Conservation (phyloP, 2,888 invertebrate species). For the Ornithoptera priamus region DNA sequence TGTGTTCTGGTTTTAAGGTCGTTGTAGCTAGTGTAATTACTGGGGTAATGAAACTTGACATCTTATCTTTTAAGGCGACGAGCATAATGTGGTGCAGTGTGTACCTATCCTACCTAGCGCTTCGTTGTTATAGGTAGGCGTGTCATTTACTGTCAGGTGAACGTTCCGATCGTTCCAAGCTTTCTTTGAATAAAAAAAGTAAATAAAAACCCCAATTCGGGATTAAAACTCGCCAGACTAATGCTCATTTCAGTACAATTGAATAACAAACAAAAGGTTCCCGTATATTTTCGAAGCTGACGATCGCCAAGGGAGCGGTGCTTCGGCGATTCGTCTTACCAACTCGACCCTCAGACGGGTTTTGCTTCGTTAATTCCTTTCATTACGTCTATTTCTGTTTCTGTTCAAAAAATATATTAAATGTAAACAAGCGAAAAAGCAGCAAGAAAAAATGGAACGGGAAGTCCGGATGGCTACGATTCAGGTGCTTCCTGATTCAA, state of each 20-base stretch:
- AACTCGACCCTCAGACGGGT: conserved; percentile 25
- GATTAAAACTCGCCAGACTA: conserved; percentile 22
- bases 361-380: conserved; percentile 26
- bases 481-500: not conserved
- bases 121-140: too few relatives aligned
- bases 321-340: conserved; percentile 13
- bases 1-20: too few relatives aligned
- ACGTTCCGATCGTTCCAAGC: too few relatives aligned
- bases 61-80: too few relatives aligned
- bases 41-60: too few relatives aligned
- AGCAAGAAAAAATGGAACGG: not conserved
- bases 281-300: conserved; percentile 21
- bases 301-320: conserved; percentile 9
- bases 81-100: too few relatives aligned
- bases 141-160: too few relatives aligned
- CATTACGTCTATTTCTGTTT: conserved; percentile 22
- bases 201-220: conserved; percentile 6
- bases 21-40: too few relatives aligned
- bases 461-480: conserved; percentile 6
- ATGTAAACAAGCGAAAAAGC: conserved; percentile 14
- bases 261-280: conserved; percentile 22
- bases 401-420: conserved; percentile 1
- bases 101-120: too few relatives aligned
- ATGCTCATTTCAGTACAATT: conserved; percentile 24
- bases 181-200: too few relatives aligned